A percentile compares a stretch with the other conserved stretches of the same genome.
These are phyloP conservation scores for Gari tellinella DNA, from an alignment of 2,888 invertebrate species.

Conservation along the genomic window DNA sequence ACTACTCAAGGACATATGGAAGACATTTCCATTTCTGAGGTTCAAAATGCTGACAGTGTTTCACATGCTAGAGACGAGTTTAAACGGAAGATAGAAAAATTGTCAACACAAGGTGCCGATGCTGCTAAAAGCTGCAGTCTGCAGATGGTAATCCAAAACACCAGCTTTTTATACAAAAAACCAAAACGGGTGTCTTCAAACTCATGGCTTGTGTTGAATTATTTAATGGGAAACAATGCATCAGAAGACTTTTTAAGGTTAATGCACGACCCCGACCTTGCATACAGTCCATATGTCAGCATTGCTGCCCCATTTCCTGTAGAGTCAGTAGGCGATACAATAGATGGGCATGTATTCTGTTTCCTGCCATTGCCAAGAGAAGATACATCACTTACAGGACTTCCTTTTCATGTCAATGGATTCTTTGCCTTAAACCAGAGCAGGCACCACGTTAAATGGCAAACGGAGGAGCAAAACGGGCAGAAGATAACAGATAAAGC, in stretches of 20 bases:
- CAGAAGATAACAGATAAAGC: constrained; percentile 58
- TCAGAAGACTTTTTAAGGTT: constrained; percentile 23
- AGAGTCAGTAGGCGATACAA: neutral
- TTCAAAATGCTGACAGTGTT: neutral
- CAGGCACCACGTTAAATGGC: constrained; percentile 81
- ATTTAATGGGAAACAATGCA: constrained; percentile 35
- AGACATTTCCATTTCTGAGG: constrained; percentile 7
- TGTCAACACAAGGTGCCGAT: neutral
- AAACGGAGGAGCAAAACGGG: constrained; percentile 64
- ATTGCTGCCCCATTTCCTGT: constrained; percentile 25
- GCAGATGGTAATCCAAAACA: constrained; percentile 3
- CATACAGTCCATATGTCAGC: constrained; percentile 45
- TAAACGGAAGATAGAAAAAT: neutral
- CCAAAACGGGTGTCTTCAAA: neutral
- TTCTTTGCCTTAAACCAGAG: constrained; percentile 80
- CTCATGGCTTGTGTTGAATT: constrained; percentile 31
- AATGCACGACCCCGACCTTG: constrained; percentile 18
- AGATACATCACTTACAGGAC: constrained; percentile 71
- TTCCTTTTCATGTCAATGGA: constrained; percentile 82
- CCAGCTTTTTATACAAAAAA: too few species aligned
- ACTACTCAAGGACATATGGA: neutral
- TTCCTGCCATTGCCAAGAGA: constrained; percentile 79
- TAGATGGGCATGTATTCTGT: constrained; percentile 60
- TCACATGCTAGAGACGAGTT: constrained; percentile 5
- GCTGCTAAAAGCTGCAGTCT: constrained; percentile 1